phyloP scores from a whole-genome alignment of 2,113 vertebrate species.

The Blennius ocellaris region DNA sequence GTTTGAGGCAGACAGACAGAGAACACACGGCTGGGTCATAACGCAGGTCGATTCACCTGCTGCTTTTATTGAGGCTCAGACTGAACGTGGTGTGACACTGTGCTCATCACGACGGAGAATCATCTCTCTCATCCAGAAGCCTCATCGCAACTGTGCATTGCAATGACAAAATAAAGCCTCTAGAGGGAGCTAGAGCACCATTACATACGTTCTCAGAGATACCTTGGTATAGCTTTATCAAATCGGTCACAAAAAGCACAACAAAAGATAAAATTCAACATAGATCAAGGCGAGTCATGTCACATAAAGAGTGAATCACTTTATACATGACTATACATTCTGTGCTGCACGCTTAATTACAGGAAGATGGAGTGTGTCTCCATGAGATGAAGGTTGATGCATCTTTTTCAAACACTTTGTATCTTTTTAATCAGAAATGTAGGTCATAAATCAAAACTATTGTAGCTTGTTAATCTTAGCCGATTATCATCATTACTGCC shows the following conservation, averaged over 20 bases:
- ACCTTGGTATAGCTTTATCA: not conserved
- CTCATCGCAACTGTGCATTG: not conserved
- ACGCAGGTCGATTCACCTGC: slow-evolving; percentile 10
- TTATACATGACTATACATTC: not conserved
- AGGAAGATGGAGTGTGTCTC: not conserved
- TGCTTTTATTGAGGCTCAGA: not conserved
- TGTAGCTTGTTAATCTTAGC: slow-evolving; percentile 41
- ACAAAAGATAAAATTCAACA: not conserved
- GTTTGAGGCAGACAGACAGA: slow-evolving; percentile 36
- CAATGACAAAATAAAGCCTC: slow-evolving; percentile 10
- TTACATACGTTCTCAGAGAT: not conserved
- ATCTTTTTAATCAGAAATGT: too few relatives aligned
- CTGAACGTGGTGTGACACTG: not conserved
- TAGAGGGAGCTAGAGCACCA: slow-evolving; percentile 37
- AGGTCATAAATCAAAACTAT: slow-evolving; percentile 26
- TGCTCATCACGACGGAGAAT: not conserved
- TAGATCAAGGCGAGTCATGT: not conserved
- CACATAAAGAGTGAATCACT: not conserved
- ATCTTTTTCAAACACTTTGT: too few relatives aligned
- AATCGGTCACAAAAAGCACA: not conserved
- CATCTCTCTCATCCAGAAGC: not conserved
- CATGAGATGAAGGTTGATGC: not conserved
- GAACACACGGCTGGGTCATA: not conserved
- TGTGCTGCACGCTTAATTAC: not conserved
- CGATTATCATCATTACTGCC: slow-evolving; percentile 26